Base-by-base conservation (phyloP, 1,140 invertebrate species). In the Papilio dardanus region DNA sequence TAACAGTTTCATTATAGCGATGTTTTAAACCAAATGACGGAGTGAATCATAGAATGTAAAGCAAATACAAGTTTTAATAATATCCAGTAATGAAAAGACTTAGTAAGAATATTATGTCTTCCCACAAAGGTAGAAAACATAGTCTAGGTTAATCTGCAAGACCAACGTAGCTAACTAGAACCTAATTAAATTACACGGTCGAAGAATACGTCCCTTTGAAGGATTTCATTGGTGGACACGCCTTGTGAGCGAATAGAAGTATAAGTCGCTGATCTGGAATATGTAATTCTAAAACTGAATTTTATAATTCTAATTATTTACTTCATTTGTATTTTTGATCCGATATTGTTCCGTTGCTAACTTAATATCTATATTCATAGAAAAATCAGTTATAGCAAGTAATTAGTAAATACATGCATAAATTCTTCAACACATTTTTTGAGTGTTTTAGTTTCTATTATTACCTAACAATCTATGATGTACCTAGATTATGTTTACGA, bases 171-270 rank as follows among this genome's bases (percentile, higher is more conserved):
- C 54, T 80, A 79, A 66, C 71, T 78, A 74, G 79, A 81, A 82
- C 80, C 79, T 81, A 87, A 85, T 84, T 81, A 81, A 81, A 85
- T 87, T 84, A 83, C 77, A 85, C 82, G 82, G 82, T 79, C 46
- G 75, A 74, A 74, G 78, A 77, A 78, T 74, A 74, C 76, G 68
- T 66, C 75, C 80, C 83, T 85, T 87, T 87, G 82, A 84, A 84
- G 77, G 75, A 87, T 82, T 80, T 77, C 79, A 80, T 78, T 82
- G 76, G 74, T 75, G 82, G 80, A 84, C 83, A 81, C 79, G 58
- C 74, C 21, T 82, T 74, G 69, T 77, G 65, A 76, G 54, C 67
- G 75, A 42, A 76, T 54, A 76, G 37, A 80, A 78, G 76, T 75
- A 77, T 74, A 68, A 83, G 73, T 68, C 83, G 81, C 67, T 86